Evolutionary conservation across 1,140 invertebrate genomes (phyloP).

Genomic region (Hylyphantes graminicola): DNA sequence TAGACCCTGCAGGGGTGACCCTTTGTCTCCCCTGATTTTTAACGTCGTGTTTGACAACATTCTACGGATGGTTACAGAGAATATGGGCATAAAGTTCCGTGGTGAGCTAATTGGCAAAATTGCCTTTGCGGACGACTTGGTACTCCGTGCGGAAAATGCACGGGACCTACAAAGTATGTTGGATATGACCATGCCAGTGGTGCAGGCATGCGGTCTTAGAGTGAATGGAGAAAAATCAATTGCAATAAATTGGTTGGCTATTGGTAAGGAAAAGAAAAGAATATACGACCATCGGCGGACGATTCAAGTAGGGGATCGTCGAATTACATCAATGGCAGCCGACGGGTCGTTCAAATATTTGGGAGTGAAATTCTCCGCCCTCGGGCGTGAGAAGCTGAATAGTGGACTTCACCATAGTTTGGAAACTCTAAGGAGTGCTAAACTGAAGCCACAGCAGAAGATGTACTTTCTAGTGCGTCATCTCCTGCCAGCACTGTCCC

Average conservation of each 20-base stretch:
- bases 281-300: neutral
- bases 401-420: neutral
- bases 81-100: neutral
- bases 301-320: neutral
- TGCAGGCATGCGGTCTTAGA: neutral
- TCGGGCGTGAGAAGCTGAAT: neutral
- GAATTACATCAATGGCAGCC: neutral
- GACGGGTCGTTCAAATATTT: neutral
- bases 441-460: constrained; percentile 8
- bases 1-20: too few species aligned
- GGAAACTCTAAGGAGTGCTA: neutral
- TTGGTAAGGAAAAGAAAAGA: neutral
- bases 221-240: neutral
- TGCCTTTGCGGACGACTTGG: neutral
- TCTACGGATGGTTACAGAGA: neutral
- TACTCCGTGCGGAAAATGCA: neutral
- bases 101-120: neutral
- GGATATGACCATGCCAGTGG: neutral
- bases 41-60: neutral
- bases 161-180: neutral
- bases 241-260: neutral
- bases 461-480: neutral
- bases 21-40: neutral
- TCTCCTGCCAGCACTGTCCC: neutral
- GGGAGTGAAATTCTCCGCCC: neutral